These are phyloP conservation scores for Hylia prasina DNA, from an alignment of 2,113 vertebrate species.

Conservation along the genomic window DNA sequence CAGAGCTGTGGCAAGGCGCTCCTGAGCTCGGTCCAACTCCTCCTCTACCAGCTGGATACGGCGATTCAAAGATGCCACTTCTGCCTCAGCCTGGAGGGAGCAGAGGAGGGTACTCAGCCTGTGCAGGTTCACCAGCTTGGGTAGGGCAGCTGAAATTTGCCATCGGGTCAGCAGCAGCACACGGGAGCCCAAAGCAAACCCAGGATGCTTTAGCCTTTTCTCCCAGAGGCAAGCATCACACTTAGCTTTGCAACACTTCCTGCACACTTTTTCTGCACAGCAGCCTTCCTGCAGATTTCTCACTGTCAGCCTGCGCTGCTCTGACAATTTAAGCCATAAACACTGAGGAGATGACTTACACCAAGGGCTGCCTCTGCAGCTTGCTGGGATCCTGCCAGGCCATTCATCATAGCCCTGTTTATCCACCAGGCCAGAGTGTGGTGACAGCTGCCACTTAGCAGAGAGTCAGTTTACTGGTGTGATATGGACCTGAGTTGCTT, in stretches of 20 bases:
- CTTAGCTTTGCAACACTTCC: neutral
- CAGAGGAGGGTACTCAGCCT: neutral
- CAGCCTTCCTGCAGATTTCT: neutral
- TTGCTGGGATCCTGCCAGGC: neutral
- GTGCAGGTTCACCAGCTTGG: neutral
- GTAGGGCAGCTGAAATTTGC: neutral
- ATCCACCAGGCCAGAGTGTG: neutral
- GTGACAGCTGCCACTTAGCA: neutral
- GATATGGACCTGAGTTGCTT: neutral
- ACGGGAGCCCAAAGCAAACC: rapidly evolving
- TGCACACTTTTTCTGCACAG: rapidly evolving
- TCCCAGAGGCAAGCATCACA: neutral
- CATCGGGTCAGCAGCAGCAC: rapidly evolving
- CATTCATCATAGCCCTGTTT: neutral
- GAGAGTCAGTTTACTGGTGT: neutral
- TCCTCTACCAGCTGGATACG: slow-evolving; percentile 91
- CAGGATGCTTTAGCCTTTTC: neutral
- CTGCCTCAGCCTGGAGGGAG: slow-evolving; percentile 80
- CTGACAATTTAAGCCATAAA: neutral
- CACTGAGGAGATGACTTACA: neutral
- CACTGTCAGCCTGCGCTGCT: neutral
- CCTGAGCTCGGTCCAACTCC: slow-evolving; percentile 87
- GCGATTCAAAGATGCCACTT: slow-evolving; percentile 84
- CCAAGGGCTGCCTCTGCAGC: neutral
- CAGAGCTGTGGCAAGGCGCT: slow-evolving; percentile 82